Evolutionary conservation across 2,113 vertebrate genomes (phyloP).

Genomic region (Epinephelus moara): DNA sequence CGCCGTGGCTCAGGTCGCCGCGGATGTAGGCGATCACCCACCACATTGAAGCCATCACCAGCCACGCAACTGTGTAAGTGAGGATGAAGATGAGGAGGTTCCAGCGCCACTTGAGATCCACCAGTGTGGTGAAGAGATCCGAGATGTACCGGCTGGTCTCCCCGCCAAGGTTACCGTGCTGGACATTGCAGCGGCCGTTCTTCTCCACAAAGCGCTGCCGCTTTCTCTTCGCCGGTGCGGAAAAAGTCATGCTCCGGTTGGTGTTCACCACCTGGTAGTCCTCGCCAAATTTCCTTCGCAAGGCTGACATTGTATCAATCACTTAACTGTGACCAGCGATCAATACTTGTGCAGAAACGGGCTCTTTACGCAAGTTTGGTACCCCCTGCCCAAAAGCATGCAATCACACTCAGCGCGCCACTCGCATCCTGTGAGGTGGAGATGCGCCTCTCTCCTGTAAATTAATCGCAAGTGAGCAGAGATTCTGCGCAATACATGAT

Average conservation of each 20-base stretch:
- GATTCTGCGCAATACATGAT: slow-evolving; percentile 73
- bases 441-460: slow-evolving; percentile 48
- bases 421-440: slow-evolving; percentile 52
- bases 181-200: slow-evolving; percentile 92
- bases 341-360: slow-evolving; percentile 28
- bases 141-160: slow-evolving; percentile 91
- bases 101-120: slow-evolving; percentile 95
- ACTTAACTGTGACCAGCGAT: background rate
- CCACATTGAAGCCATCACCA: slow-evolving; percentile 94
- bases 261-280: slow-evolving; percentile 89
- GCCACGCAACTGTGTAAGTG: slow-evolving; percentile 92
- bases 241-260: slow-evolving; percentile 70
- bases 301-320: slow-evolving; percentile 81
- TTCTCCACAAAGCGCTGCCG: slow-evolving; percentile 92
- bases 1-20: slow-evolving; percentile 86
- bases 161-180: slow-evolving; percentile 91
- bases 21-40: slow-evolving; percentile 91
- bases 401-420: slow-evolving; percentile 43
- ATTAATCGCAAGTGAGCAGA: slow-evolving; percentile 45
- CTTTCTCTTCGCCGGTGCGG: slow-evolving; percentile 85
- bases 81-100: slow-evolving; percentile 92
- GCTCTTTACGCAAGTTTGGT: slow-evolving; percentile 68
- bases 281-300: slow-evolving; percentile 89
- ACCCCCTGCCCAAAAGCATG: slow-evolving; percentile 31
- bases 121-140: slow-evolving; percentile 91